These are phyloP conservation scores for Drymonia ruficornis DNA, from an alignment of 2,888 invertebrate genomes.

Conservation along the genomic window DNA sequence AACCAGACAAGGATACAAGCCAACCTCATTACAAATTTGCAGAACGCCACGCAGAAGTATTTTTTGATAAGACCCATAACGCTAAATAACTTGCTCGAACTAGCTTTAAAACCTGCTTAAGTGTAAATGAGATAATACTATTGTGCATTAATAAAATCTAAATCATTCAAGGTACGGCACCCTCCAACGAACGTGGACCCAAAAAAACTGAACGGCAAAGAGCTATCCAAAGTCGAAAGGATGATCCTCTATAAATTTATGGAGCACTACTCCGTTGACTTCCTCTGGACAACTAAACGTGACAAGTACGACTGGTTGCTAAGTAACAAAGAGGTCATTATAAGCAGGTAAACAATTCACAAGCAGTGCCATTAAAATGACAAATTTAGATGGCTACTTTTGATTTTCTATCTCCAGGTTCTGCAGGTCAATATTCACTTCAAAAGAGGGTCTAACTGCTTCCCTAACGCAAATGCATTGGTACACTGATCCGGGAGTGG, in stretches of 20 bases:
- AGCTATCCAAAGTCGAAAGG: conserved; percentile 87
- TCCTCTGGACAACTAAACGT: conserved; percentile 95
- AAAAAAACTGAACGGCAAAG: conserved; percentile 71
- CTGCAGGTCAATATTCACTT: conserved; percentile 94
- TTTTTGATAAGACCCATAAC: too few species aligned
- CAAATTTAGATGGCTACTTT: not conserved
- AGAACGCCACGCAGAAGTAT: too few species aligned
- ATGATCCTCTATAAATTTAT: conserved; percentile 90
- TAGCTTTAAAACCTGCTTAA: too few species aligned
- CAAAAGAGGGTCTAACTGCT: conserved; percentile 94
- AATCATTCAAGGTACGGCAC: conserved; percentile 64
- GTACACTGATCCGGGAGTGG: conserved; percentile 92
- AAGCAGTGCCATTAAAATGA: not conserved
- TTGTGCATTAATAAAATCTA: not conserved
- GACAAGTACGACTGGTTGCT: conserved; percentile 91
- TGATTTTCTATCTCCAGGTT: conserved; percentile 87
- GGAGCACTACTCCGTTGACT: conserved; percentile 92
- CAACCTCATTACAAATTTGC: too few species aligned
- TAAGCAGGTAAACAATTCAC: conserved; percentile 73
- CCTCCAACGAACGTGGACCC: conserved; percentile 69
- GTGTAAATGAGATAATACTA: too few species aligned
- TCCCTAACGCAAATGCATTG: conserved; percentile 93
- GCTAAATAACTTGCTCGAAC: too few species aligned
- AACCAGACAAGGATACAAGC: too few species aligned
- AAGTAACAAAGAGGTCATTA: conserved; percentile 79